Base-by-base conservation (phyloP, 2,888 invertebrate species). In the Acronicta aceris region DNA sequence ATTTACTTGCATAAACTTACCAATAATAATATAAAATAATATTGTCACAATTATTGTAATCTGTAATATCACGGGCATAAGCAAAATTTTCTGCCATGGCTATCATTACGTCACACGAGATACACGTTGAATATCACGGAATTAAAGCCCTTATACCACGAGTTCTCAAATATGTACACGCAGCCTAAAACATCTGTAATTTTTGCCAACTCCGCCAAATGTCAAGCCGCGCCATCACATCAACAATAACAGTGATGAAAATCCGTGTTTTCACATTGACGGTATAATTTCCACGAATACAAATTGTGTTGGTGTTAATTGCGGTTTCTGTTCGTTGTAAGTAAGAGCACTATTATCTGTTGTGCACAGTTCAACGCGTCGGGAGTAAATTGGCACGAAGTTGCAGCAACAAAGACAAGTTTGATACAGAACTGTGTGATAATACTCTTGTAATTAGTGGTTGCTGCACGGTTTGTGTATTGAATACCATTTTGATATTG, bases 281-380 rank as follows among this genome's bases (percentile, higher is more conserved):
- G 51, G 62, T 60, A 61, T 69, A 61, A 73, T 76, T 65, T 21
- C 53, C 36, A 48, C 60, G 56, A 70, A 63, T 65, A 74, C 77
- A 66, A 71, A 70, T 62, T 62, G 66, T 71, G 66, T 66, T 74
- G 49, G 45, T 60, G 74, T 75, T 74, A 74, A 74, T 74, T 74
- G 65, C 36, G 49, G 41, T 48, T 42, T 61, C 57, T 65, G 50
- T 59, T 56, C 41, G 55, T 57, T 54, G 59, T 61, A 64, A 65
- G 59, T 71, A 64, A 73, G 56, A 58, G 62, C 64, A 25, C 58
- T 21, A 74, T 74, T 79, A 79, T 80, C 80, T 73, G 51, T 38
- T 42, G 52, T 69, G 65, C 59, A 76, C 74, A 21, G 78, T 74
- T 72, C 75, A 74, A 68, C 64, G 76, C 75, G 56, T 62, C 21